phyloP scores from a whole-genome alignment of 2,888 invertebrate genomes.

The Drosophila fungiperda region DNA sequence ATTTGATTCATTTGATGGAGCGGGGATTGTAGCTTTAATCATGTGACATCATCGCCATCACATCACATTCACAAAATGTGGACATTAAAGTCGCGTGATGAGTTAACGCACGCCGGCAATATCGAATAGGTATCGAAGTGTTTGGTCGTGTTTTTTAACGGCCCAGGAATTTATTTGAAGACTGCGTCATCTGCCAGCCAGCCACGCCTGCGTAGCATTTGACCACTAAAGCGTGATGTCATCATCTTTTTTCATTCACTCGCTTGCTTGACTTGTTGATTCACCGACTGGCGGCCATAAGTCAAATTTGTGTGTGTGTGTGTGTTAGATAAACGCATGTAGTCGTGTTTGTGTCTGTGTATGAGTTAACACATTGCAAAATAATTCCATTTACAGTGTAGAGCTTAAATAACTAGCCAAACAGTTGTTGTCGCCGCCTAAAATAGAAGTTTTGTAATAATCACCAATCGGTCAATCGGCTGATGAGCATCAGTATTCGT shows the following conservation, averaged over 20 bases:
- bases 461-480: slow-evolving; percentile 6
- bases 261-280: slow-evolving; percentile 48
- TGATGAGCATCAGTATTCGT: slow-evolving; percentile 20
- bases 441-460: slow-evolving; percentile 44
- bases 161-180: slow-evolving; percentile 30
- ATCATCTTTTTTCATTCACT: slow-evolving; percentile 27
- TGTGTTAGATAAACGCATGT: slow-evolving; percentile 36
- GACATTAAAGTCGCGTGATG: slow-evolving; percentile 43
- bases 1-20: not conserved
- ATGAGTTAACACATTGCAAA: slow-evolving; percentile 15
- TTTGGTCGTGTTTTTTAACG: not conserved
- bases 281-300: slow-evolving; percentile 50
- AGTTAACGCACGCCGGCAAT: slow-evolving; percentile 30
- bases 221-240: slow-evolving; percentile 46
- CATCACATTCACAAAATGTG: slow-evolving; percentile 16
- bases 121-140: slow-evolving; percentile 18
- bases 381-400: slow-evolving; percentile 42
- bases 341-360: slow-evolving; percentile 11
- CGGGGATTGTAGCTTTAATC: slow-evolving; percentile 45
- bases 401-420: slow-evolving; percentile 12
- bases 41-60: slow-evolving; percentile 68
- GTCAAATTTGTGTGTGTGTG: not conserved
- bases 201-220: slow-evolving; percentile 55
- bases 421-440: slow-evolving; percentile 35
- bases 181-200: slow-evolving; percentile 8